Conservation (phyloP, 2,113 vertebrate genomes). For the Hippocampus comes region DNA sequence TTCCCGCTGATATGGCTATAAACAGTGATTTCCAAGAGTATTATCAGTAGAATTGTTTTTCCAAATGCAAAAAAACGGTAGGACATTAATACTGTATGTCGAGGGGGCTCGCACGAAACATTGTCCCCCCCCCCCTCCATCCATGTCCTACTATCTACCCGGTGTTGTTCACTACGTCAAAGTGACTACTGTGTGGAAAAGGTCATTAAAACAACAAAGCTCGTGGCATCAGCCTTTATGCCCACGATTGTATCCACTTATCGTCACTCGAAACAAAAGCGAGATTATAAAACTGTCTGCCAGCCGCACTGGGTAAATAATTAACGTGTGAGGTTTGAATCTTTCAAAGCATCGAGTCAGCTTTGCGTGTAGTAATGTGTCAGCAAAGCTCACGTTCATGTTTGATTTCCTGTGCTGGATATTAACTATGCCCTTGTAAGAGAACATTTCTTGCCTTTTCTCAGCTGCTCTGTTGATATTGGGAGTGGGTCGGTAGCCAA, state of each 20-base stretch:
- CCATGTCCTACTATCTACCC: background rate
- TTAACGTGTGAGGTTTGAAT: slow-evolving; percentile 62
- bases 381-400: background rate
- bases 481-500: background rate
- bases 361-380: slow-evolving; percentile 21
- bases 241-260: slow-evolving; percentile 16
- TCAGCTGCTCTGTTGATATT: background rate
- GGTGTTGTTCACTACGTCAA: background rate
- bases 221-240: slow-evolving; percentile 25
- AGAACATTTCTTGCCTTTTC: background rate
- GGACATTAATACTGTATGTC: background rate
- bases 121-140: background rate
- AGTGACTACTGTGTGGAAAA: background rate
- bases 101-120: background rate
- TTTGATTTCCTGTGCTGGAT: background rate
- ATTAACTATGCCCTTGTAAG: background rate
- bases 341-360: slow-evolving; percentile 60
- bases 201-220: slow-evolving; percentile 1
- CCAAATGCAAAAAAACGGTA: background rate
- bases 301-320: slow-evolving; percentile 59
- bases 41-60: background rate
- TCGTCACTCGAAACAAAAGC: slow-evolving; percentile 22
- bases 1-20: background rate
- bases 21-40: background rate
- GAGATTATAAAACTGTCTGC: slow-evolving; percentile 13